Conservation (phyloP, 1,140 invertebrate genomes). For the Steinernema khuongi region DNA sequence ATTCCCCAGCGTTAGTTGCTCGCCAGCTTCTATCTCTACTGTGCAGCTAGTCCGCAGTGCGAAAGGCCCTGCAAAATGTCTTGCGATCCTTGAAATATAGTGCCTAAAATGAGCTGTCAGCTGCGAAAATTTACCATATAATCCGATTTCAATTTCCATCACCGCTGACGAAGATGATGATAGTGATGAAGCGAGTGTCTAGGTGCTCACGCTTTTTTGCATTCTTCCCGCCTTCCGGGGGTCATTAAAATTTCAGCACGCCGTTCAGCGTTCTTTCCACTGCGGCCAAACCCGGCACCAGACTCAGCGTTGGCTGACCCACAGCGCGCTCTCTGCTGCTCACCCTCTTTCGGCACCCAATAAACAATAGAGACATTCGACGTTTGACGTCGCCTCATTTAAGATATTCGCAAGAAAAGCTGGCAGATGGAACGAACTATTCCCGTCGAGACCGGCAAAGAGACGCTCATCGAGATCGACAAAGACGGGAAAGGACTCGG, state of each 20-base stretch:
- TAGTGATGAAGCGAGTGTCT: background rate
- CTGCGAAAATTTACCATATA: too few relatives aligned
- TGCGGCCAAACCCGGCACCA: background rate
- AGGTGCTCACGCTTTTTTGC: background rate
- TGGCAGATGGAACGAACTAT: conserved; percentile 49
- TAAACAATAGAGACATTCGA: conserved; percentile 20
- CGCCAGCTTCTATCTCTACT: too few relatives aligned
- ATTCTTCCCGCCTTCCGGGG: background rate
- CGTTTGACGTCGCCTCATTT: conserved; percentile 23
- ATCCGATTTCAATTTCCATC: too few relatives aligned
- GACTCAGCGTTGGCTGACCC: background rate
- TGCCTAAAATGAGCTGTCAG: too few relatives aligned
- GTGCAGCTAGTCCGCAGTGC: too few relatives aligned
- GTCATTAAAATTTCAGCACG: conserved; percentile 11
- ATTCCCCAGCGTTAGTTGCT: background rate
- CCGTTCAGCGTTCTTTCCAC: conserved; percentile 7
- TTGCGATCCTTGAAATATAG: too few relatives aligned
- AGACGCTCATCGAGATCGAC: conserved; percentile 56
- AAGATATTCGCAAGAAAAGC: conserved; percentile 50
- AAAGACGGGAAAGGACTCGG: conserved; percentile 57
- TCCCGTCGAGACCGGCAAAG: conserved; percentile 50
- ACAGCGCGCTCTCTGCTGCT: background rate
- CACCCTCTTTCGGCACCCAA: background rate
- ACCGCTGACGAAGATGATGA: too few relatives aligned
- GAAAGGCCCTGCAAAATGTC: too few relatives aligned